A percentile compares a stretch with the other conserved stretches of the same genome.
Evolutionary conservation across 1,140 invertebrate species (phyloP).

Genomic region (Reticulitermes speratus): DNA sequence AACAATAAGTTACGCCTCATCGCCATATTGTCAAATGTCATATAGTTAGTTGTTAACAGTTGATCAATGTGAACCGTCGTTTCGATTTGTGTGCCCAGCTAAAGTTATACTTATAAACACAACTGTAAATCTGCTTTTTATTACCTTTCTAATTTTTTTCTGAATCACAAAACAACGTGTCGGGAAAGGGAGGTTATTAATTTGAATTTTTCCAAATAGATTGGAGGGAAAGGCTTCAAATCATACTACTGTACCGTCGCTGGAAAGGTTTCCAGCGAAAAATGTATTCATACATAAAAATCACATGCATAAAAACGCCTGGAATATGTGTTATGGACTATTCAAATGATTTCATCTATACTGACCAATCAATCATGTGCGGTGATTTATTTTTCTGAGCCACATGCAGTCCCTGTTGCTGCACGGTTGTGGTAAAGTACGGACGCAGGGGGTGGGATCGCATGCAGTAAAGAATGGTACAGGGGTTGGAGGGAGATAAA

Average conservation of each 20-base stretch:
- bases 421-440: background rate
- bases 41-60: background rate
- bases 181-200: background rate
- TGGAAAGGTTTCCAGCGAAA: background rate
- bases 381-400: background rate
- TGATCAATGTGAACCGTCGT: background rate
- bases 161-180: slow-evolving; percentile 11
- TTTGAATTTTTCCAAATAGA: background rate
- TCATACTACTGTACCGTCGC: background rate
- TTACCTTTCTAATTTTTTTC: background rate
- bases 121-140: background rate
- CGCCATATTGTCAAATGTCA: background rate
- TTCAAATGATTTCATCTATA: background rate
- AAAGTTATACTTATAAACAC: background rate
- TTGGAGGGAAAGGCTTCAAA: background rate
- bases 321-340: background rate
- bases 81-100: background rate
- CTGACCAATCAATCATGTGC: background rate
- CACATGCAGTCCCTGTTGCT: background rate
- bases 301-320: background rate
- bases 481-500: background rate
- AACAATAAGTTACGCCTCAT: background rate
- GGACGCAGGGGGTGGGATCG: no score
- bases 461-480: background rate
- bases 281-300: background rate